These are phyloP conservation scores for Lepilemur septentrionalis DNA, from an alignment of 2,797 vertebrate species.

Conservation along the genomic window DNA sequence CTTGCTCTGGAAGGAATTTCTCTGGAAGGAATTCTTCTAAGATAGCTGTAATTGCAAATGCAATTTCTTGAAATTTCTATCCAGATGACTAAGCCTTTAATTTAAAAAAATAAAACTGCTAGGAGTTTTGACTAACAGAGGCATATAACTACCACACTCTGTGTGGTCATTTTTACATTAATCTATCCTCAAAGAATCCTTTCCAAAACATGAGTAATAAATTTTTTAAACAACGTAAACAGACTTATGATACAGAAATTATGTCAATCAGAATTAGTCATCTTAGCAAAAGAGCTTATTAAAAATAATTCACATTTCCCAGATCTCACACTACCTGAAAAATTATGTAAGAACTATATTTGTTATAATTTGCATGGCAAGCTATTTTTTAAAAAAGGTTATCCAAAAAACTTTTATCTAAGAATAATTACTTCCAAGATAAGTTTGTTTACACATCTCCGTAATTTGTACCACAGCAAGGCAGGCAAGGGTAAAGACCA, in stretches of 20 bases:
- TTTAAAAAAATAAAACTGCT: constrained; percentile 44
- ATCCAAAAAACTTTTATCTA: background rate
- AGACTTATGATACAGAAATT: background rate
- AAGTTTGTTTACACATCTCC: background rate
- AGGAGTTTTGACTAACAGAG: constrained; percentile 25
- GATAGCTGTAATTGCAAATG: constrained; percentile 55
- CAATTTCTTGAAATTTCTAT: constrained; percentile 48
- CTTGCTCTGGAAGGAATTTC: constrained; percentile 20
- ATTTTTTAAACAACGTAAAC: constrained; percentile 2
- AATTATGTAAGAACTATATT: background rate
- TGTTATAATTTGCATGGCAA: background rate
- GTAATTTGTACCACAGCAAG: background rate
- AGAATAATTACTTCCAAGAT: background rate
- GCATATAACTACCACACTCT: background rate
- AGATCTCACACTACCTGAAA: background rate
- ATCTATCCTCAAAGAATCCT: background rate
- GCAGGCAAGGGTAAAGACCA: background rate
- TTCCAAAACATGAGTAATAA: constrained; percentile 48
- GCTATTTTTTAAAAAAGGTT: background rate
- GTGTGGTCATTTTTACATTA: constrained; percentile 31
- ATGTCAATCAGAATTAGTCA: background rate
- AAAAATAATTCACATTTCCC: constrained; percentile 18
- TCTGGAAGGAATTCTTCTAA: constrained; percentile 56
- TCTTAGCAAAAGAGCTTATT: constrained; percentile 12
- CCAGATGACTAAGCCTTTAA: constrained; percentile 49